Conservation (phyloP, 2,888 invertebrate genomes). For the Drosophila lacicola region DNA sequence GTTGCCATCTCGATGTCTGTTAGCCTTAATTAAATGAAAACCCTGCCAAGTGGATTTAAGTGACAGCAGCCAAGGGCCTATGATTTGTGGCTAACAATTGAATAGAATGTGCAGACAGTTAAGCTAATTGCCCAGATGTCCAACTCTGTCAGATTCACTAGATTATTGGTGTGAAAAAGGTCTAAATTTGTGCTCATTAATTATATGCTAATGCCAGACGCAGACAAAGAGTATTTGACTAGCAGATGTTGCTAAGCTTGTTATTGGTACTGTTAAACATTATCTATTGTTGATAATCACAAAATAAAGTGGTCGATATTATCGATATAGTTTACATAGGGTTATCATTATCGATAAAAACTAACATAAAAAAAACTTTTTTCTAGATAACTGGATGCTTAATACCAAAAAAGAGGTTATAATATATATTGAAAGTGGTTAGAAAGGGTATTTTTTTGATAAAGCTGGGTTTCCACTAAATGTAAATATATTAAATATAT, state of each 20-base stretch:
- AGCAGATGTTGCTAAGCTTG: too few relatives aligned
- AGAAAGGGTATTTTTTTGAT: too few relatives aligned
- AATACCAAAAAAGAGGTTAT: too few relatives aligned
- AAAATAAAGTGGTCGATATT: too few relatives aligned
- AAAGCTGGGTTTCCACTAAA: too few relatives aligned
- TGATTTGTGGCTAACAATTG: conserved; percentile 24
- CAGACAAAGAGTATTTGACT: too few relatives aligned
- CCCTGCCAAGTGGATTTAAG: conserved; percentile 32
- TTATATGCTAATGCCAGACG: background rate
- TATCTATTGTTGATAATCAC: background rate
- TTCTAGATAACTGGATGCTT: too few relatives aligned
- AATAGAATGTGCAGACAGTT: conserved; percentile 20
- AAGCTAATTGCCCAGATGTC: conserved; percentile 33
- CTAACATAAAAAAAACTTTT: too few relatives aligned
- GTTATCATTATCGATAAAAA: too few relatives aligned
- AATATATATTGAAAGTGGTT: too few relatives aligned
- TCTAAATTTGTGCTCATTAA: background rate
- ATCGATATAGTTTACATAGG: too few relatives aligned
- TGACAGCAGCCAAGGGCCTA: conserved; percentile 25
- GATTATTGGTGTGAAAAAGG: conserved; percentile 1
- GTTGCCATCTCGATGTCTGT: conserved; percentile 21
- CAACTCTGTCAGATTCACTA: conserved; percentile 9
- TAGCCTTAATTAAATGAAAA: conserved; percentile 51
- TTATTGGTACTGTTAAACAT: background rate
- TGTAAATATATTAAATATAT: too few relatives aligned